A percentile compares a stretch with the other conserved stretches of the same genome.
phyloP scores from a whole-genome alignment of 2,888 invertebrate genomes.

The Papilio demoleus region DNA sequence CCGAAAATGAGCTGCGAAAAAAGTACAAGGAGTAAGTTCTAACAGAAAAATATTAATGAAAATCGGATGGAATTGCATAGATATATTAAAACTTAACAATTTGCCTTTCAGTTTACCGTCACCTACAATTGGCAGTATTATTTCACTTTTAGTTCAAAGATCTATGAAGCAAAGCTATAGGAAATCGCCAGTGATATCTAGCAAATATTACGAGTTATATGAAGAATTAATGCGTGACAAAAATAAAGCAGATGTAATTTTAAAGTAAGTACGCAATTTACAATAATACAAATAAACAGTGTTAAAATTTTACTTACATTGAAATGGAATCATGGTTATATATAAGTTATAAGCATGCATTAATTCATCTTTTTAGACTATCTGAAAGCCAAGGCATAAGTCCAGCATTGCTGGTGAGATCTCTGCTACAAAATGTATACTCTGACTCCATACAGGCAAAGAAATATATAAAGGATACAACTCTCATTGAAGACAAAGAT shows the following conservation, averaged over 20 bases:
- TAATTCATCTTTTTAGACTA: constrained; percentile 55
- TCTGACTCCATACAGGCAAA: constrained; percentile 74
- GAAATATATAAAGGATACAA: constrained; percentile 87
- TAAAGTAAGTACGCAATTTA: constrained; percentile 76
- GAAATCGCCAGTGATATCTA: constrained; percentile 83
- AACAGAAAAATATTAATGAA: too few species aligned
- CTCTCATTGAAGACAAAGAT: constrained; percentile 87
- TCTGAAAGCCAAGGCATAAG: constrained; percentile 74
- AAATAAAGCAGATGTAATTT: constrained; percentile 83
- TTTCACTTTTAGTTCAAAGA: constrained; percentile 85
- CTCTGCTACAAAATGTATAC: constrained; percentile 75
- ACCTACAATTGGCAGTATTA: constrained; percentile 87
- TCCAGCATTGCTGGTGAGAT: constrained; percentile 75
- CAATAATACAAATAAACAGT: not conserved
- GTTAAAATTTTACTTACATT: not conserved
- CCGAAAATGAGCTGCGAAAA: constrained; percentile 82
- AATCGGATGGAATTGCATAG: too few species aligned
- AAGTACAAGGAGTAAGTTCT: constrained; percentile 83
- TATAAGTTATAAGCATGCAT: too few species aligned
- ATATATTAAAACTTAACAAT: too few species aligned
- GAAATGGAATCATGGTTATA: too few species aligned
- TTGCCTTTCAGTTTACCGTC: constrained; percentile 78
- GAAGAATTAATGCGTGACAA: constrained; percentile 75
- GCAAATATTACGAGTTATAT: constrained; percentile 82
- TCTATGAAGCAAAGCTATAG: constrained; percentile 85